phyloP scores from a whole-genome alignment of 2,113 vertebrate species.

The Calyptommatus sinebrachiatus region DNA sequence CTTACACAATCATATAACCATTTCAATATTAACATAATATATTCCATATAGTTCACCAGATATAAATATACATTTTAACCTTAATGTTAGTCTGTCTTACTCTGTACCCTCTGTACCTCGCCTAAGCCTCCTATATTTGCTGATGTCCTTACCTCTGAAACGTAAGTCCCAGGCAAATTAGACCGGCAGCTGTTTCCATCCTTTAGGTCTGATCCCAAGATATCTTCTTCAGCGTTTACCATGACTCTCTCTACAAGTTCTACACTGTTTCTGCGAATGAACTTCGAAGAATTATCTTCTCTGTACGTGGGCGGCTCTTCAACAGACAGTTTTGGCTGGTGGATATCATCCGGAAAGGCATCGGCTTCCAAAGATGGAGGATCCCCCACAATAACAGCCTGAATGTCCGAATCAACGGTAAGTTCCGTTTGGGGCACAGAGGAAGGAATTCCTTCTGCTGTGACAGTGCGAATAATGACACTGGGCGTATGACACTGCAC shows the following conservation, averaged over 20 bases:
- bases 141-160: constrained; percentile 72
- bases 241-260: constrained; percentile 76
- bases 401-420: constrained; percentile 72
- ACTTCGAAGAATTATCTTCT: constrained; percentile 68
- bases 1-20: too few relatives aligned
- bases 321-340: constrained; percentile 67
- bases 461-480: constrained; percentile 93
- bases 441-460: constrained; percentile 83
- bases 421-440: constrained; percentile 82
- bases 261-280: constrained; percentile 69
- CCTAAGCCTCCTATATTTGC: neutral
- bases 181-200: constrained; percentile 65
- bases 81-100: too few relatives aligned
- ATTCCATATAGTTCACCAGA: too few relatives aligned
- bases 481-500: constrained; percentile 82
- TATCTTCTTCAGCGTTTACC: constrained; percentile 68
- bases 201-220: constrained; percentile 67
- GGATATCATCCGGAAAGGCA: constrained; percentile 71
- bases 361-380: constrained; percentile 71
- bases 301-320: constrained; percentile 64
- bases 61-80: too few relatives aligned
- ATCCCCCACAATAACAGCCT: constrained; percentile 67
- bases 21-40: too few relatives aligned
- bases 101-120: too few relatives aligned
- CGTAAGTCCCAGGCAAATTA: constrained; percentile 67